phyloP scores from a whole-genome alignment of 2,113 vertebrate species.

The Ciconia maguari region DNA sequence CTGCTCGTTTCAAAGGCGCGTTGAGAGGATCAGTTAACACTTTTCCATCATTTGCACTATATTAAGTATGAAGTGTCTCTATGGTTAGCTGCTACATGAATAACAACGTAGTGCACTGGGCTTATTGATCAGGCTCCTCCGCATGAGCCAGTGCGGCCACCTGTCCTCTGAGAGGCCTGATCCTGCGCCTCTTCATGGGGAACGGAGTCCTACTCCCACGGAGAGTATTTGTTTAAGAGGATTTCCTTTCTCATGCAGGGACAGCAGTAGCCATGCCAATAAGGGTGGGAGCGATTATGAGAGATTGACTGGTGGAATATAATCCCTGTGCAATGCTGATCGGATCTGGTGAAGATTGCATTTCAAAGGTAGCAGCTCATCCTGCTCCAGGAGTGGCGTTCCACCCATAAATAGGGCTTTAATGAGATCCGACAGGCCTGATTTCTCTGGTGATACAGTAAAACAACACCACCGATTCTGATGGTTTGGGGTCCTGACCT shows the following conservation, averaged over 20 bases:
- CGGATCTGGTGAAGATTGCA: constrained; percentile 25
- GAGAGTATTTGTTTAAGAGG: constrained; percentile 16
- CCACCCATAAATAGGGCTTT: constrained; percentile 51
- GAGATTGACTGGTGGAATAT: constrained; percentile 18
- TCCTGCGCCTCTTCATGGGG: neutral
- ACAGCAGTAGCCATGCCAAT: neutral
- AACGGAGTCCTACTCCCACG: neutral
- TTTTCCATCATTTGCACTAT: neutral
- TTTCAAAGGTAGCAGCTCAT: constrained; percentile 60
- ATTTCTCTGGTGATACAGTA: constrained; percentile 73
- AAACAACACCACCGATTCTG: constrained; percentile 66
- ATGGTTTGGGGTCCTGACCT: constrained; percentile 84
- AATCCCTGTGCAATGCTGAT: constrained; percentile 5
- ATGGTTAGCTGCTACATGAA: neutral
- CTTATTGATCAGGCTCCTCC: neutral
- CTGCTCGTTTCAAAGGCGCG: neutral
- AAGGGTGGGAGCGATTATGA: constrained; percentile 26
- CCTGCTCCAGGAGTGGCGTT: neutral
- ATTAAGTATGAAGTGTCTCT: neutral
- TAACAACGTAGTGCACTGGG: rapidly evolving
- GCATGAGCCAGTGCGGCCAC: rapidly evolving
- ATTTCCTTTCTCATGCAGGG: constrained; percentile 39
- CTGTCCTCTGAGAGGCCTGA: neutral
- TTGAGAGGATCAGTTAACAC: neutral
- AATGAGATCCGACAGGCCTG: constrained; percentile 70